Evolutionary conservation across 1,140 invertebrate genomes (phyloP), one percentile per base, ranked within the genome.

Genomic region (Bombus sylvicola): DNA sequence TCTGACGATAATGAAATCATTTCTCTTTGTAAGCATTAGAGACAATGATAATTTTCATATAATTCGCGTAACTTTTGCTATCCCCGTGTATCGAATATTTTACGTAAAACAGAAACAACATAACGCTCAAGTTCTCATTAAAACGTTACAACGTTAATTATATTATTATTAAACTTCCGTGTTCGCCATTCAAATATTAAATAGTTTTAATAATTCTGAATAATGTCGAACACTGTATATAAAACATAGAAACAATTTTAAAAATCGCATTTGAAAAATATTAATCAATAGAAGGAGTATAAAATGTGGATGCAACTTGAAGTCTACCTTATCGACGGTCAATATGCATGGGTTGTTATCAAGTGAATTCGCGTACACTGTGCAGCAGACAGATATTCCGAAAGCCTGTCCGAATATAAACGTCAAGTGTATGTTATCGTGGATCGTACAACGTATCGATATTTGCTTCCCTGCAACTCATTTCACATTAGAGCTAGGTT

Each of bases 1-100:
- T 80, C 79, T 69, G 59, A 41, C 84, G 78, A 85, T 81, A 69
- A 64, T 57, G 59, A 59, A 68, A 81, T 85, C 82, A 75, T 85
- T 73, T 31, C 79, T 62, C 62, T 81, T 74, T 85, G 59, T 43
- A 31, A 75, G 39, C 59, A 12, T 13, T 31, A 37, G 22, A 18
- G 10, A 9, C 31, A 47, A n/a, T 41, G 41, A 75, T 83, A 53
- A 85, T 71, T 80, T 72, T 62, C 53, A 68, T 83, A 68, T 9
- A 62, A 80, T 69, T 77, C 47, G n/a, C 28, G 12, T 28, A 18
- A 66, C 66, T 80, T 59, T 8, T 43, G 12, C 12, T 8, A 1
- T 10, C 12, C 3, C 1, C 13, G 3, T 6, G n/a, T 62, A 43
- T 62, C n/a, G 37, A 47, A 6, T 22, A 15, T 34, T 57, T 72